phyloP scores from a whole-genome alignment of 2,113 vertebrate genomes.

The Barnardius zonarius region DNA sequence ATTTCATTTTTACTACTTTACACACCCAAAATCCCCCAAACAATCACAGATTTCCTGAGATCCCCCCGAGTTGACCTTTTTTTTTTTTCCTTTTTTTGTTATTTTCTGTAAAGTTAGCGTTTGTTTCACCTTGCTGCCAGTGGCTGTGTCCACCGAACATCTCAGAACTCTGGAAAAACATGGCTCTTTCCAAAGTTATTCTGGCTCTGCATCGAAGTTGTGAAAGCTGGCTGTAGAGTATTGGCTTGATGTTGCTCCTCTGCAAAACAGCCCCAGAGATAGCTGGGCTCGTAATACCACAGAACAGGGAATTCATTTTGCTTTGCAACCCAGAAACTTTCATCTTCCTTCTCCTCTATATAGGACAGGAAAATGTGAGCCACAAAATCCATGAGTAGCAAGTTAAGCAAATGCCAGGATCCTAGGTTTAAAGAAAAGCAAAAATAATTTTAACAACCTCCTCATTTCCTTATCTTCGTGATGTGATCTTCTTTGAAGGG shows the following conservation, averaged over 20 bases:
- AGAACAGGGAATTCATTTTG: not conserved
- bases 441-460: not conserved
- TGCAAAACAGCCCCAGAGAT: not conserved
- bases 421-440: constrained; percentile 59
- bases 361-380: constrained; percentile 67
- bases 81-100: no score
- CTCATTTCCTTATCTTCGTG: not conserved
- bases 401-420: constrained; percentile 73
- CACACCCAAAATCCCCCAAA: accelerated
- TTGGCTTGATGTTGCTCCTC: not conserved
- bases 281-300: not conserved
- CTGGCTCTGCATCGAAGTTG: constrained; percentile 15
- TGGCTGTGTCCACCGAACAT: constrained; percentile 29
- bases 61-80: not conserved
- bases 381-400: constrained; percentile 72
- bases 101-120: not conserved
- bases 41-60: not conserved
- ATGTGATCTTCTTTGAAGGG: not conserved
- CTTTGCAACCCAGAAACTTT: not conserved
- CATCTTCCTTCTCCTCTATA: constrained; percentile 59
- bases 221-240: not conserved
- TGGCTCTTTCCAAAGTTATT: not conserved
- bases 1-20: not conserved
- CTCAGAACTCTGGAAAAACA: constrained; percentile 46
- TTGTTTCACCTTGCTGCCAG: constrained; percentile 49